Evolutionary conservation across 2,888 invertebrate species (phyloP), one percentile per base, ranked within the genome.

Genomic region (Lochmaea crataegi): DNA sequence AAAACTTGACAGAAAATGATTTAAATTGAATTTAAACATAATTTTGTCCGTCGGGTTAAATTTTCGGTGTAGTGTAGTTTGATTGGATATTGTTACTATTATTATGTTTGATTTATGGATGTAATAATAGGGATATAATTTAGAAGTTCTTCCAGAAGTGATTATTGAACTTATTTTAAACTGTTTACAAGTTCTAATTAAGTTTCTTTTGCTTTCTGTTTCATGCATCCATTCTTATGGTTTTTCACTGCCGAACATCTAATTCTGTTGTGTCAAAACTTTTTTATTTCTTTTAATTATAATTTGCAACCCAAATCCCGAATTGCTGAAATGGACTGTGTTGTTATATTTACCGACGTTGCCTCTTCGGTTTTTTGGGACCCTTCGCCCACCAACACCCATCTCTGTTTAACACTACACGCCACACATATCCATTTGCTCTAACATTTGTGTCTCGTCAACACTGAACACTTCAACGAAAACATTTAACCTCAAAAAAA

Each of bases 171-270:
- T 72, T 7, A 10, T 63, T 63, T 63, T 12, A n/a, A 42, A 42
- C 16, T 74, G 7, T 38, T 70, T 68, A 72, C 48, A 69, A 74
- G 7, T 16, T 72, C 76, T 79, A 75, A 76, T 78, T 79, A 73
- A 77, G 72, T 80, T 79, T 80, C 75, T 77, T 84, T 85, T 84
- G 83, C 83, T 84, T 84, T 83, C 83, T 86, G 85, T 87, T 87
- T 86, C 86, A 87, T 87, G 87, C 87, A 86, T 87, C 82, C 86
- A 80, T 83, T 85, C 78, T 74, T 76, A 77, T 77, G 81, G 79
- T 80, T 78, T 79, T 65, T 70, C 75, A 69, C 68, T 71, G 72
- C 75, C 68, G 73, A 67, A 70, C 71, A 68, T 76, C 67, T 73
- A 41, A 70, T 75, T 70, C 57, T 74, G 73, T 73, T 71, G 63